Conservation (phyloP, 2,888 invertebrate genomes). For the Alloplasta piceator region DNA sequence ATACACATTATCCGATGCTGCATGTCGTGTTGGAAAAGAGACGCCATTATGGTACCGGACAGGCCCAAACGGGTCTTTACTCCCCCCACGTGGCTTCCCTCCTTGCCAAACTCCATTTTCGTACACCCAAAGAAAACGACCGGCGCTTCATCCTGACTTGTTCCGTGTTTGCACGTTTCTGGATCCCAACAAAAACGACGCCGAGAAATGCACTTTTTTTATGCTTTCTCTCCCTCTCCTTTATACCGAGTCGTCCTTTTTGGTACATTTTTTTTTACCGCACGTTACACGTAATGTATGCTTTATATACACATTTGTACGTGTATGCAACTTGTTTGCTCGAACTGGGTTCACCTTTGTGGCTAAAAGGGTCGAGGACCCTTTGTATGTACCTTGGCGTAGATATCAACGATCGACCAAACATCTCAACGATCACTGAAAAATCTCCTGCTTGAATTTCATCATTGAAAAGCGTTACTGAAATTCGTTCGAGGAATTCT, state of each 20-base stretch:
- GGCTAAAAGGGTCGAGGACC: constrained; percentile 60
- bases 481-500: too few relatives aligned
- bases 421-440: too few relatives aligned
- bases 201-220: constrained; percentile 46
- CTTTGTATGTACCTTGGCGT: constrained; percentile 31
- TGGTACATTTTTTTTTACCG: constrained; percentile 35
- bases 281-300: constrained; percentile 14
- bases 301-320: constrained; percentile 3
- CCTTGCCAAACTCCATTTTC: constrained; percentile 43
- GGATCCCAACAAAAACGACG: constrained; percentile 47
- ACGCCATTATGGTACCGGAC: constrained; percentile 63
- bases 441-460: too few relatives aligned
- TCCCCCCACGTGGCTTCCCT: constrained; percentile 11
- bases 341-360: constrained; percentile 33
- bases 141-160: constrained; percentile 46
- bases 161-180: constrained; percentile 63
- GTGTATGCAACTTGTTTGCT: constrained; percentile 16
- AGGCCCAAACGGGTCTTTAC: constrained; percentile 60
- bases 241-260: constrained; percentile 53
- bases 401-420: not conserved
- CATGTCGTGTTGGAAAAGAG: constrained; percentile 30
- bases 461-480: too few relatives aligned
- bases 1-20: constrained; percentile 8
- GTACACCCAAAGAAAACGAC: constrained; percentile 40
- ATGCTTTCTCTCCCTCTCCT: constrained; percentile 24